A percentile compares a stretch with the other conserved stretches of the same genome.
Evolutionary conservation across 2,113 vertebrate genomes (phyloP).

Genomic region (Campylorhamphus procurvoides): DNA sequence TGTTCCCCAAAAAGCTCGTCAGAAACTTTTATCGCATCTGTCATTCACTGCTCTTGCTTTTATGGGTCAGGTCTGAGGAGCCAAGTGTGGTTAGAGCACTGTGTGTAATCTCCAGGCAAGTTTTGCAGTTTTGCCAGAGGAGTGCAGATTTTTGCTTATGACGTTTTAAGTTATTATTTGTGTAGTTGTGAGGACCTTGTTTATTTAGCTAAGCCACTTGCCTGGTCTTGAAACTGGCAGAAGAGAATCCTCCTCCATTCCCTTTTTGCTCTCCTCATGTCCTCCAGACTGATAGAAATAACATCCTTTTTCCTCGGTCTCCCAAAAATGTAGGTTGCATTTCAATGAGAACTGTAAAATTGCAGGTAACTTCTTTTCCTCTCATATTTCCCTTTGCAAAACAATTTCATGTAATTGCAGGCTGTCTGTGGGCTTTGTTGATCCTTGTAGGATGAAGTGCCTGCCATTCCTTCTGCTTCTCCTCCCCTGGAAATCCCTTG

Average conservation of each 20-base stretch:
- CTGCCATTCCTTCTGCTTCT: neutral
- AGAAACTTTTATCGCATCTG: neutral
- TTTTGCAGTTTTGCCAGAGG: neutral
- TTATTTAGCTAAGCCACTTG: neutral
- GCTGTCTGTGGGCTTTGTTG: neutral
- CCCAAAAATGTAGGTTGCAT: neutral
- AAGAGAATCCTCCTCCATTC: neutral
- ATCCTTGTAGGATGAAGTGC: neutral
- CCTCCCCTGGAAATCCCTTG: neutral
- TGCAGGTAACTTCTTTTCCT: neutral
- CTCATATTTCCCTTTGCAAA: neutral
- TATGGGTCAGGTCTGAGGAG: slow-evolving; percentile 1
- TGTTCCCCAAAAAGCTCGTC: slow-evolving; percentile 13
- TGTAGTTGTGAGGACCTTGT: neutral
- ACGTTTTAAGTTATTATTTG: neutral
- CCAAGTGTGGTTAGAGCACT: neutral
- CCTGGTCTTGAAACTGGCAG: neutral
- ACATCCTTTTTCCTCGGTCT: neutral
- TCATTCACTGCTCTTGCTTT: neutral
- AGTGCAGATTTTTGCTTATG: neutral
- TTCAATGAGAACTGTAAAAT: neutral
- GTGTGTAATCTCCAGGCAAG: neutral
- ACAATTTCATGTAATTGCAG: neutral
- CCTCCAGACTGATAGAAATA: neutral
- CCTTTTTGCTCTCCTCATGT: neutral